These are phyloP conservation scores for Pristionchus exspectatus DNA, from an alignment of 2,888 invertebrate genomes.

Conservation along the genomic window DNA sequence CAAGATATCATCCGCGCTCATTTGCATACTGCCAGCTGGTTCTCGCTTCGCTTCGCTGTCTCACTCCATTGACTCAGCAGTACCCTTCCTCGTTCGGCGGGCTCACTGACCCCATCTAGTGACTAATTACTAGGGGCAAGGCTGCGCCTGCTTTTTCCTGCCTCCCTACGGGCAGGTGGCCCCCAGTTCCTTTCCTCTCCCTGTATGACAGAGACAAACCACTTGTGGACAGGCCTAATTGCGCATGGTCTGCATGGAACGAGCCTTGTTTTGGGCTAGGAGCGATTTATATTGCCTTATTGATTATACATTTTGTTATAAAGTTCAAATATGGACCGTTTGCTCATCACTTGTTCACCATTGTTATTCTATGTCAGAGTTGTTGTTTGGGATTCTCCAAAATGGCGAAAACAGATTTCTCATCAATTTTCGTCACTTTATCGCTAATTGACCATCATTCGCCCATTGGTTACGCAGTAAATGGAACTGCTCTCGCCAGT, in stretches of 20 bases:
- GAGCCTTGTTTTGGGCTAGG: background rate
- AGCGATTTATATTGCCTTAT: too few relatives aligned
- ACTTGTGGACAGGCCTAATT: slow-evolving; percentile 17
- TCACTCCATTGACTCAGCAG: slow-evolving; percentile 3
- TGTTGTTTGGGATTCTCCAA: background rate
- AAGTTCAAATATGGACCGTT: too few relatives aligned
- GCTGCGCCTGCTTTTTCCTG: background rate
- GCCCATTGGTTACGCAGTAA: background rate
- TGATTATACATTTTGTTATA: too few relatives aligned
- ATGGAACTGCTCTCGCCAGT: background rate
- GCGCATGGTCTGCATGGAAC: background rate
- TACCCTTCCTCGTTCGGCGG: background rate
- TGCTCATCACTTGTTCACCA: too few relatives aligned
- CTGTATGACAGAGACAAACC: background rate
- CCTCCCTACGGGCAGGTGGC: background rate
- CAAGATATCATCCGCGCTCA: background rate
- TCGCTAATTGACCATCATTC: slow-evolving; percentile 19
- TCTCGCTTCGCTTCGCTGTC: background rate
- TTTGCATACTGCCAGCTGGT: slow-evolving; percentile 49
- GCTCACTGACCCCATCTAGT: slow-evolving; percentile 27
- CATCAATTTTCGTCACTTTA: background rate
- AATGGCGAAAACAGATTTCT: background rate
- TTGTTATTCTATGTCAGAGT: too few relatives aligned
- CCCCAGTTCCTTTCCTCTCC: background rate
- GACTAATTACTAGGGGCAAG: background rate